These are phyloP conservation scores for Pelecanus crispus DNA, from an alignment of 2,113 vertebrate genomes.

Conservation along the genomic window DNA sequence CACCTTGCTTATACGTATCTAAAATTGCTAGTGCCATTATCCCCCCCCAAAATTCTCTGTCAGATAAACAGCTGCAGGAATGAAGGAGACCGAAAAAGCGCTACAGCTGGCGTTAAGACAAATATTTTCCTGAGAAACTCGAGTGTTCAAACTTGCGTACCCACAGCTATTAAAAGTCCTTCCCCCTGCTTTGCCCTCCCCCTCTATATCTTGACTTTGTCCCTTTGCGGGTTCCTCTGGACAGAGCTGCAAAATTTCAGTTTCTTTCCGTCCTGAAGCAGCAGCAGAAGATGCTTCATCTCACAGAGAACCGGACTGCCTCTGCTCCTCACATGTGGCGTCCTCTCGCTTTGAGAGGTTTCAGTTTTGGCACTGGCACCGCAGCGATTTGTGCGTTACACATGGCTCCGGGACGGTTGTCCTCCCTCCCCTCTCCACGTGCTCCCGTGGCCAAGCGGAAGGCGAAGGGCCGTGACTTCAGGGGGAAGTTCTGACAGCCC, in stretches of 20 bases:
- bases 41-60: neutral
- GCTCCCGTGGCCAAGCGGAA: neutral
- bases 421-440: neutral
- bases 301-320: neutral
- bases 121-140: neutral
- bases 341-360: neutral
- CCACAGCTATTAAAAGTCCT: neutral
- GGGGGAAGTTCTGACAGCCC: neutral
- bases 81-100: neutral
- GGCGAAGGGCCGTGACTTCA: neutral
- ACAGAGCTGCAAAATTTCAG: neutral
- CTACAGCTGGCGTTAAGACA: neutral
- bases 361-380: neutral
- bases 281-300: neutral
- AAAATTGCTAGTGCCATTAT: neutral
- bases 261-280: neutral
- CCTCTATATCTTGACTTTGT: neutral
- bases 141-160: neutral
- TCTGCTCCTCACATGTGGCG: neutral
- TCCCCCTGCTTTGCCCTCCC: neutral
- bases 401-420: fast-evolving
- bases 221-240: neutral
- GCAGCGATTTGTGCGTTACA: neutral
- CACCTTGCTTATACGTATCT: fast-evolving
- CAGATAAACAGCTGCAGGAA: neutral